Evolutionary conservation across 2,888 invertebrate species (phyloP), one percentile per base, ranked within the genome.

Genomic region (Synanthedon andrenaeformis): DNA sequence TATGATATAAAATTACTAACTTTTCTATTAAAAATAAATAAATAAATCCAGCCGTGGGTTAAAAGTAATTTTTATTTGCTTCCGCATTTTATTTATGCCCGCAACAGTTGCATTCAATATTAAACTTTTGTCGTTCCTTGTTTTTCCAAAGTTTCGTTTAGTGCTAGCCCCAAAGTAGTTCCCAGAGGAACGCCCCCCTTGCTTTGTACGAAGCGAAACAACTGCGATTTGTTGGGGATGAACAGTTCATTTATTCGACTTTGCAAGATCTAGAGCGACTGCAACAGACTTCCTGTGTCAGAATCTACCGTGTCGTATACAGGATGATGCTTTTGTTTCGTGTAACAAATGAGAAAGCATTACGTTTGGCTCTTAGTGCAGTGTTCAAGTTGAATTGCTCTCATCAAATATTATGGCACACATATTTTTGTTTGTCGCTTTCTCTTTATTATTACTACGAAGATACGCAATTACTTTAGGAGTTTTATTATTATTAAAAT

Each of bases 231-330:
- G 51, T 55, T 56, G 58, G 49, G 53, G 53, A 57, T 54, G 60
- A 60, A 55, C 54, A 56, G 59, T 55, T 63, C 61, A 60, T 63
- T 61, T 63, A 63, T 62, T 57, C 57, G 58, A 59, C 54, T 58
- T 57, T 58, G 49, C 51, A 51, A 51, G 41, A 55, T 17, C 52
- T 51, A 53, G 51, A 51, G 53, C 53, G 53, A 51, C 53, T 51
- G 51, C 45, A 51, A 14, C 45, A 53, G 51, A 51, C 53, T 53
- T 53, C 53, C 28, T 14, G 52, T 51, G 55, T 41, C 52, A 41
- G 41, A 53, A 35, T 53, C 45, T 52, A 14, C 41, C 49, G 41
- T 41, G 45, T 45, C 13, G 12, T 45, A 45, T 13, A 45, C 45
- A 45, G 45, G 45, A 14, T 14, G 45, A 10, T 45, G 45, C 11